Conservation (phyloP, 2,113 vertebrate genomes). For the Pseudopipra pipra region DNA sequence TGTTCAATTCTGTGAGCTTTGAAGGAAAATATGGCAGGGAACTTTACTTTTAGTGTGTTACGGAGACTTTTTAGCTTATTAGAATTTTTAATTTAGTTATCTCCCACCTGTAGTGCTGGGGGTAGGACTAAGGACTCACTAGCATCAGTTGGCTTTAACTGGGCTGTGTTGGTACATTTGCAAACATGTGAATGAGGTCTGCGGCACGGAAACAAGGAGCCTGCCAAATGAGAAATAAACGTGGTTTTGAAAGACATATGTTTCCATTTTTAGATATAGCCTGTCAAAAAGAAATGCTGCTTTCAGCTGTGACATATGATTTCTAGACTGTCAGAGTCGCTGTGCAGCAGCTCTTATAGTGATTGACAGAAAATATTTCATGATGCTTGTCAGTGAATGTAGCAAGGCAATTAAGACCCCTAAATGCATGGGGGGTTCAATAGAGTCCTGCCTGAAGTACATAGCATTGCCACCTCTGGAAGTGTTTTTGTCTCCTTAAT, state of each 20-base stretch:
- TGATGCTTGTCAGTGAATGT: not conserved
- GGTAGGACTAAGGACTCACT: not conserved
- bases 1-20: not conserved
- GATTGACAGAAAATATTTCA: not conserved
- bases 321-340: not conserved
- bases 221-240: not conserved
- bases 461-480: not conserved
- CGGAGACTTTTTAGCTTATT: not conserved
- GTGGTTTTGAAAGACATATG: not conserved
- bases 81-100: not conserved
- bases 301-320: not conserved
- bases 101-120: not conserved
- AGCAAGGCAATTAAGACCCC: not conserved
- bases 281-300: not conserved
- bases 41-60: not conserved
- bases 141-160: not conserved
- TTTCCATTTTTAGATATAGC: not conserved
- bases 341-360: not conserved
- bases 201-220: not conserved
- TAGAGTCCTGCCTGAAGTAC: not conserved
- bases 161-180: not conserved
- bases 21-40: not conserved
- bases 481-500: not conserved
- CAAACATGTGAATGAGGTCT: not conserved
- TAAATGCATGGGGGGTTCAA: not conserved